Evolutionary conservation across 2,888 invertebrate species (phyloP), one percentile per base, ranked within the genome.

Genomic region (Cryptosula pallasiana): DNA sequence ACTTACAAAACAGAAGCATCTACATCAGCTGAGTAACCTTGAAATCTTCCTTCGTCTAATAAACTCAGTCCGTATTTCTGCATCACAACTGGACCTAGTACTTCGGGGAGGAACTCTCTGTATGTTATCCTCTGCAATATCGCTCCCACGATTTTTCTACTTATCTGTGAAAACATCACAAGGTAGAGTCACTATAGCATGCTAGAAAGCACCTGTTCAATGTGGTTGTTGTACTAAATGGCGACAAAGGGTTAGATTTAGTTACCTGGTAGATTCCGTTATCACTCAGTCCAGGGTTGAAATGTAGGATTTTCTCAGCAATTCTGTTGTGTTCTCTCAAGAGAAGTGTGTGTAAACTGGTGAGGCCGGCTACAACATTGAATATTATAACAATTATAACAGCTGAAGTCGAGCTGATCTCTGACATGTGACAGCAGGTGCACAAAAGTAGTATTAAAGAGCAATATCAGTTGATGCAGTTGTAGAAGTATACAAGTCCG

Each of bases 61-160:
- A 57, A 23, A 5, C 25, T 57, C n/a, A 57, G n/a, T n/a, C n/a
- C n/a, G 55, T 98, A 81, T 81, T 89, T 87, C 72, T 88, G 81
- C 87, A 92, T 91, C 5, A 93, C 87, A 89, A 27, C 69, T 35
- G 32, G 69, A 0, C 97, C 98, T 0, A 99, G 86, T 73, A 99
- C 88, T 63, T 90, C 87, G 0, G 95, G 95, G 72, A 99, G 86
- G 98, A 98, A 99, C 74, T 94, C 90, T 71, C 89, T 88, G 82
- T 91, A 99, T 0, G 97, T 97, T 73, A 99, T 95, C 78, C 92
- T 92, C 82, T 99, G 98, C 89, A 96, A 91, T 85, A 92, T 88
- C 20, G 95, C 97, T 0, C 96, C 96, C 0, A 99, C 90, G 74
- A 99, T 91, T 82, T 88, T 88, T 55, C 88, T 79, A 0, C 87